A percentile compares a stretch with the other conserved stretches of the same genome.
phyloP scores from a whole-genome alignment of 2,888 invertebrate species.

The Idaea straminata region DNA sequence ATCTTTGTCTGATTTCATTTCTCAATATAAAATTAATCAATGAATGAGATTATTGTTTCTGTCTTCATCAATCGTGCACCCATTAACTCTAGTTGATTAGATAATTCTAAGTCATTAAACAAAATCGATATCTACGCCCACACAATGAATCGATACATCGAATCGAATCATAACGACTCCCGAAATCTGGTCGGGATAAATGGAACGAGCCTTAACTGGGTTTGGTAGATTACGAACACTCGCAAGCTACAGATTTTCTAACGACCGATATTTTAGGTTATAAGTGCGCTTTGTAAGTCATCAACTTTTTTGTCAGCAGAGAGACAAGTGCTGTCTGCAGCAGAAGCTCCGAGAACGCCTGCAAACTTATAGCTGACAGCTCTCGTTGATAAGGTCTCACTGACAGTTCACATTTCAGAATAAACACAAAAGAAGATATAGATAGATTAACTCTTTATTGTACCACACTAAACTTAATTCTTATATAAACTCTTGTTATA shows the following conservation, averaged over 20 bases:
- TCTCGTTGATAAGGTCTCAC: too few relatives aligned
- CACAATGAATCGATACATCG: slow-evolving; percentile 38
- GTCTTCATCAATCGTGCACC: slow-evolving; percentile 62
- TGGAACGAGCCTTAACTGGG: slow-evolving; percentile 29
- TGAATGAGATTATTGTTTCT: slow-evolving; percentile 52
- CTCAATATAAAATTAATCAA: slow-evolving; percentile 34
- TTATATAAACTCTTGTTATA: too few relatives aligned
- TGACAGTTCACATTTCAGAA: too few relatives aligned
- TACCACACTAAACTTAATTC: too few relatives aligned
- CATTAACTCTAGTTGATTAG: slow-evolving; percentile 69
- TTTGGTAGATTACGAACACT: slow-evolving; percentile 37
- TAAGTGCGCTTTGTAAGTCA: too few relatives aligned
- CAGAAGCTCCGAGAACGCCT: too few relatives aligned
- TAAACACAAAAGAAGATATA: too few relatives aligned
- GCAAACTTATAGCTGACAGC: too few relatives aligned
- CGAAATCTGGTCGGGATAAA: slow-evolving; percentile 35
- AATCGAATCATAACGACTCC: slow-evolving; percentile 33
- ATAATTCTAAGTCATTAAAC: slow-evolving; percentile 55
- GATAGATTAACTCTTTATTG: too few relatives aligned
- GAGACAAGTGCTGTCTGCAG: background rate
- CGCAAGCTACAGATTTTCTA: background rate
- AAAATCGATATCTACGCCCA: slow-evolving; percentile 59
- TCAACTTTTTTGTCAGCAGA: background rate
- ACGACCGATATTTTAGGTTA: background rate
- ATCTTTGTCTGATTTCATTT: slow-evolving; percentile 3